A percentile compares a stretch with the other conserved stretches of the same genome.
Conservation (phyloP, 1,140 invertebrate genomes). For the Pachypeltis micranthus region DNA sequence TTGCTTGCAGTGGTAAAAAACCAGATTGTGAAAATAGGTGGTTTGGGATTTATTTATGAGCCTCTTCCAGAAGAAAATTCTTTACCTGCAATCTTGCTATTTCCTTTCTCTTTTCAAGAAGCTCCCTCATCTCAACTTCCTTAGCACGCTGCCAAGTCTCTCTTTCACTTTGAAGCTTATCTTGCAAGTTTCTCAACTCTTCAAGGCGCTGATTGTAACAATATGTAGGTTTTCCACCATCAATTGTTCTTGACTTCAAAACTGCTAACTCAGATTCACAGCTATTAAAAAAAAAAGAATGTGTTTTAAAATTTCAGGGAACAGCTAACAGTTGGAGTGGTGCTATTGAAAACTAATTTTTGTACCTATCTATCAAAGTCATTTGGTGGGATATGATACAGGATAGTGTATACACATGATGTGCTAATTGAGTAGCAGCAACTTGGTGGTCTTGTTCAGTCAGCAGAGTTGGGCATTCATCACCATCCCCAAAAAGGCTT, state of each 20-base stretch:
- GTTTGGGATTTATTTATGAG: too few species aligned
- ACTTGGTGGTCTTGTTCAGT: slow-evolving; percentile 50
- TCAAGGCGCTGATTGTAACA: slow-evolving; percentile 60
- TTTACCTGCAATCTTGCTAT: slow-evolving; percentile 42
- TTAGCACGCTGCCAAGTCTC: slow-evolving; percentile 55
- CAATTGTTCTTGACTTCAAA: slow-evolving; percentile 35
- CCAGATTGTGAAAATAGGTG: too few species aligned
- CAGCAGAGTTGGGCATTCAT: slow-evolving; percentile 35
- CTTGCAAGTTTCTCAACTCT: slow-evolving; percentile 58
- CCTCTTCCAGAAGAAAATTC: too few species aligned
- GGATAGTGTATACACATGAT: slow-evolving; percentile 68
- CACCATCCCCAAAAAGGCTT: slow-evolving; percentile 17
- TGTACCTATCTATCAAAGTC: slow-evolving; percentile 65
- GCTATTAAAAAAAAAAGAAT: slow-evolving; percentile 31
- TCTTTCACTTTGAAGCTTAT: slow-evolving; percentile 65
- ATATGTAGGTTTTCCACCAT: slow-evolving; percentile 42
- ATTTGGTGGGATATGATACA: slow-evolving; percentile 75
- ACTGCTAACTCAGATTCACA: slow-evolving; percentile 52
- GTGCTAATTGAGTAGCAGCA: slow-evolving; percentile 59
- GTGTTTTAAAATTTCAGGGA: neutral
- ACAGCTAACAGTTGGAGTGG: neutral
- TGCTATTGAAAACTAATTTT: neutral
- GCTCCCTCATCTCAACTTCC: slow-evolving; percentile 48
- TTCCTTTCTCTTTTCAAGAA: slow-evolving; percentile 51
- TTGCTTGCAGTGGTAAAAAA: too few species aligned